Conservation (phyloP, 2,113 vertebrate genomes). For the Hydropotes inermis region DNA sequence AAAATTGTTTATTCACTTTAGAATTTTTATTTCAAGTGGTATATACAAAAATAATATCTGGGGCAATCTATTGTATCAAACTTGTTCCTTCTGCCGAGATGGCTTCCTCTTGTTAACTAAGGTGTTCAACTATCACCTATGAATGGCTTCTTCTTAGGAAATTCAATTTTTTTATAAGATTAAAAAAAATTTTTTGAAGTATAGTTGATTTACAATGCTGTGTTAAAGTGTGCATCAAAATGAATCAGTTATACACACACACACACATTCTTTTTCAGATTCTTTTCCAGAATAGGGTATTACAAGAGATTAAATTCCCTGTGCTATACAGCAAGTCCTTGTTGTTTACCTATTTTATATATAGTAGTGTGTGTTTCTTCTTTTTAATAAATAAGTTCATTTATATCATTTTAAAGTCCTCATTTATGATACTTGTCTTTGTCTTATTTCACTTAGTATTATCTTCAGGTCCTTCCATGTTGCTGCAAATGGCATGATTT, state of each 20-base stretch:
- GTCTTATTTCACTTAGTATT: neutral
- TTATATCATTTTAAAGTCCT: neutral
- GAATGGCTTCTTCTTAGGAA: neutral
- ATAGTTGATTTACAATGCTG: neutral
- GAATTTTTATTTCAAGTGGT: neutral
- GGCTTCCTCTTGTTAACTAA: neutral
- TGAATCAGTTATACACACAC: neutral
- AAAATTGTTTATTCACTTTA: neutral
- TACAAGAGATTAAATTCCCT: neutral
- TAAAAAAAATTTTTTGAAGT: accelerated
- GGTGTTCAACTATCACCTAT: neutral
- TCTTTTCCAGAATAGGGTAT: neutral
- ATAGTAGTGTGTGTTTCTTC: neutral
- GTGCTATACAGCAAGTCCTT: neutral
- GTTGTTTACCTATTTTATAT: neutral
- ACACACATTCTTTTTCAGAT: neutral
- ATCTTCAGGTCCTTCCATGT: neutral
- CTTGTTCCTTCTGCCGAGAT: neutral
- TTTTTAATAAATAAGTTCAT: neutral
- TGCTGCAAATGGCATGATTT: neutral
- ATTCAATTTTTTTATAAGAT: neutral
- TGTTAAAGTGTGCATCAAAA: neutral
- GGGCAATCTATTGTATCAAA: neutral
- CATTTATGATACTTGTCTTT: neutral
- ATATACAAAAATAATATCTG: neutral